Conservation (phyloP, 2,797 vertebrate species). For the Allobates femoralis region DNA sequence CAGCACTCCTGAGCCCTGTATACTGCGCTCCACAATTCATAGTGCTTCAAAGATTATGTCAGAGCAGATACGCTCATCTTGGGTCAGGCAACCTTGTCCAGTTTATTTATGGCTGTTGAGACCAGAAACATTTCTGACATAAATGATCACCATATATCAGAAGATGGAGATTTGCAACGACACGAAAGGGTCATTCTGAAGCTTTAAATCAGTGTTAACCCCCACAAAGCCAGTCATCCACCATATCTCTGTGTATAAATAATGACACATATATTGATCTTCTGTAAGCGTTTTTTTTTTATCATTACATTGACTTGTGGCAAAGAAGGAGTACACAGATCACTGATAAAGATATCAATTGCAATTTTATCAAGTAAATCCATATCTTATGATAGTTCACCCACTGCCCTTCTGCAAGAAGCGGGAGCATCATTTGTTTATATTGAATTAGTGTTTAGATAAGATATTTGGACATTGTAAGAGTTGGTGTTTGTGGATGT, state of each 20-base stretch:
- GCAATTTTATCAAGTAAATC: neutral
- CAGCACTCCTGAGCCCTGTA: slow-evolving; percentile 64
- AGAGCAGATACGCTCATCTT: slow-evolving; percentile 71
- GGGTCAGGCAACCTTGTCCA: slow-evolving; percentile 76
- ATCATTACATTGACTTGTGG: neutral
- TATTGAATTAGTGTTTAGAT: neutral
- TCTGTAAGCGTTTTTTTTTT: neutral
- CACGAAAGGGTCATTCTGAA: neutral
- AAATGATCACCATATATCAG: slow-evolving; percentile 74
- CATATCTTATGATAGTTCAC: neutral
- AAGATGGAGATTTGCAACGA: slow-evolving; percentile 59
- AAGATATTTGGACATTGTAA: neutral
- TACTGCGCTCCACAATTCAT: slow-evolving; percentile 59
- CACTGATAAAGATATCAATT: neutral
- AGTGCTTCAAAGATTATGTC: slow-evolving; percentile 69
- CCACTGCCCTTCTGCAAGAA: neutral
- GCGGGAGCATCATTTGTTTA: no score
- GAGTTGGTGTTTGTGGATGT: neutral
- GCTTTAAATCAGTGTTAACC: slow-evolving; percentile 18
- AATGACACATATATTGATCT: neutral
- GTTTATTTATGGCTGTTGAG: slow-evolving; percentile 79
- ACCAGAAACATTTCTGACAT: slow-evolving; percentile 76
- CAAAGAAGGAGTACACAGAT: neutral
- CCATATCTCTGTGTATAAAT: neutral
- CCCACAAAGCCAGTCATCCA: neutral